Base-by-base conservation (phyloP, 2,113 vertebrate genomes). In the Bufo bufo region DNA sequence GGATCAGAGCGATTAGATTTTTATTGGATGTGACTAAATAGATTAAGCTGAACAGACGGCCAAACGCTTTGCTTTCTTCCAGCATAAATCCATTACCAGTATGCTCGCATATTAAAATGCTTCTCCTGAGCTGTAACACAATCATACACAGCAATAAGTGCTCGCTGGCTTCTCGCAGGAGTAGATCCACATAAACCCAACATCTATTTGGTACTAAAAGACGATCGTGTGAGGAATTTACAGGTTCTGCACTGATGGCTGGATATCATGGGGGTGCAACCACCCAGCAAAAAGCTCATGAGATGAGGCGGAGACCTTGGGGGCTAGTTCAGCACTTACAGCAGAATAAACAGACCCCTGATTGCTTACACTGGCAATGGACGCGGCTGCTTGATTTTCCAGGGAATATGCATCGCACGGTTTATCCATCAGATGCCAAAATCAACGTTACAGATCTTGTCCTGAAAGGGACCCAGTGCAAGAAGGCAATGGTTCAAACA, bases 11-110 rank as follows among this genome's bases (percentile, higher is more conserved):
- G 58, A 85, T 85, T 85, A 58, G 43, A 3, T 19, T 85, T 85
- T 85, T 77, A 85, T 85, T 85, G 71, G 72, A 85, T 85, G 45
- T 77, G 84, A 85, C 84, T 85, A 77, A 85, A 85, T 19, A 77
- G 84, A 85, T 85, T 85, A 77, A 50, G 33, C 72, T 77, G 77
- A 85, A 85, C 84, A 65, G 58, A 65, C 2, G 19, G 84, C 72
- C 13, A 65, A 85, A 85, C 23, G 66, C 56, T 85, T 85, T 85
- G 84, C 77, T 74, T 63, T 85, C 54, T 63, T 85, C 43, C 54
- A n/a, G 56, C 20, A 2, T 85, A 85, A 85, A 77, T 49, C 63
- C 72, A 85, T 85, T 85, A 85, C 84, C 4, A 11, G 54, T 59
- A 43, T 77, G 56, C 71, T 77, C 16, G 54, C 19, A 85, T 85